Base-by-base conservation (phyloP, 2,797 vertebrate species). In the Anguilla marmorata region DNA sequence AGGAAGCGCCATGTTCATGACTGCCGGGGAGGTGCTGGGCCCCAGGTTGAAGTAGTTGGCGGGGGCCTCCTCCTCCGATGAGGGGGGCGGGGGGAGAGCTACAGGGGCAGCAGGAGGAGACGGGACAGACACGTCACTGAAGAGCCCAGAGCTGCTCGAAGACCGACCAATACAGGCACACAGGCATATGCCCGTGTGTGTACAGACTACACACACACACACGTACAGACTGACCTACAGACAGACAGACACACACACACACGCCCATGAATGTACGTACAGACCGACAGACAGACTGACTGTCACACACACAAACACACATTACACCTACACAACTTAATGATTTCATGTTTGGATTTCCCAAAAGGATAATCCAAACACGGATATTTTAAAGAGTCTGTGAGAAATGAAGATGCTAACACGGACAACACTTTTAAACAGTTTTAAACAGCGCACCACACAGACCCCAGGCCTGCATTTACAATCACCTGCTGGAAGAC, bases 41-140 rank as follows among this genome's bases (percentile, higher is more conserved):
- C 97, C 97, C 86, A 99, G 95, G 93, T 99, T 99, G 93, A 99
- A 99, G 92, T 99, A 99, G 93, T 99, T 99, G 89, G 98, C 97
- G 88, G 98, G 97, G 82, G 97, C 91, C 84, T 97, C 98, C 88
- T 99, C 98, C 91, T 99, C 98, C 86, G 98, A 95, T 16, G 97
- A 93, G 69, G 98, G 97, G 19, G 98, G 98, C 87, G 97, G 99
- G 66, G 98, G 98, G 27, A 99, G 95, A 90, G 97, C 99, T 99
- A 88, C 24, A 87, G 74, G 90, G 86, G 90, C 33, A 90, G 8
- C 72, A 5, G 37, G 19, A 33, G 8, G 16, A 37, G 1, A 37
- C 16, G 50, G 21, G 9, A 76, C n/a, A 79, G 30, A 24, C 21
- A 7, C 11, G 45, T 63, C 30, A 19, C 58, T 1, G 37, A 11